Percentiles rank a stretch among this genome's conserved stretches.
These are phyloP conservation scores for Hylyphantes graminicola DNA, from an alignment of 1,140 invertebrate genomes.

Conservation along the genomic window DNA sequence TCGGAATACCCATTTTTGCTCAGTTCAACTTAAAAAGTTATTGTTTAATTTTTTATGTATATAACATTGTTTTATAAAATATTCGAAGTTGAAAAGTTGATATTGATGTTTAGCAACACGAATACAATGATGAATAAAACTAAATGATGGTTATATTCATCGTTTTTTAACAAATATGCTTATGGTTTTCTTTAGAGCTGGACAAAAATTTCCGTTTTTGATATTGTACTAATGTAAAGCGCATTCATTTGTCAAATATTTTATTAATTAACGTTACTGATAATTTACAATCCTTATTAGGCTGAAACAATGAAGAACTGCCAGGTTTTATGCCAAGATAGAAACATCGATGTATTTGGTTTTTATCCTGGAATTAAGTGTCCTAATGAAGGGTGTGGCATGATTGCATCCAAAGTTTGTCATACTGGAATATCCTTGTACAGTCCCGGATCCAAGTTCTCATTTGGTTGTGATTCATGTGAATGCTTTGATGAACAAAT, in stretches of 20 bases:
- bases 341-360: constrained; percentile 41
- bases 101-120: no score
- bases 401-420: constrained; percentile 41
- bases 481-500: constrained; percentile 46
- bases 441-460: constrained; percentile 33
- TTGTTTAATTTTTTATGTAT: no score
- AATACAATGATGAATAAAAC: no score
- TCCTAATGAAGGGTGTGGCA: constrained; percentile 39
- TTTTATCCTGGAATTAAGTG: constrained; percentile 55
- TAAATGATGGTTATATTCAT: no score
- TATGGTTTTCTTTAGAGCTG: background rate
- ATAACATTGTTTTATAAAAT: no score
- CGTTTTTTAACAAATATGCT: no score
- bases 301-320: constrained; percentile 54
- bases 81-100: no score
- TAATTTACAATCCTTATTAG: background rate
- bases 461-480: constrained; percentile 53
- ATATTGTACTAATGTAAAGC: background rate
- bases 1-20: background rate
- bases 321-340: constrained; percentile 42
- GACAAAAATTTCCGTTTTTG: background rate
- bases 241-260: no score
- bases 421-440: constrained; percentile 49
- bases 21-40: background rate
- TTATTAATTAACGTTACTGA: background rate